Evolutionary conservation across 1,140 invertebrate genomes (phyloP), one percentile per base, ranked within the genome.

Genomic region (Drosophila biarmipes): DNA sequence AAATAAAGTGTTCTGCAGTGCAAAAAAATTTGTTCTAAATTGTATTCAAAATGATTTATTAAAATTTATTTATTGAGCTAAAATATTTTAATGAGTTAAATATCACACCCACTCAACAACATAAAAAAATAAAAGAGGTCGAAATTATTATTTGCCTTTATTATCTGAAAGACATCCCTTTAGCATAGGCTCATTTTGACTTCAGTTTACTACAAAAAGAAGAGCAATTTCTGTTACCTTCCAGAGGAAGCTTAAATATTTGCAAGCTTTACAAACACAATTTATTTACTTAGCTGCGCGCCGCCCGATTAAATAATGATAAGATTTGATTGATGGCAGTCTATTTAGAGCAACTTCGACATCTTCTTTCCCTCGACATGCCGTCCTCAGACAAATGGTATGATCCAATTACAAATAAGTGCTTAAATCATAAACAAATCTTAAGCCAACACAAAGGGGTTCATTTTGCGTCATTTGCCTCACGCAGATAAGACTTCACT

Each of bases 271-370:
- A 55, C 34, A 66, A 59, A 61, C 38, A 56, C 38, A 56, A 49
- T 8, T 29, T 77, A 38, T 86, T 86, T 72, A 67, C 57, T 80
- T 84, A 84, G 81, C 72, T 84, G 80, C 61, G 34, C 1, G 21
- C 21, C 15, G 17, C 21, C 24, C 43, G 45, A 37, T 21, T 29
- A n/a, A 57, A 53, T 29, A 10, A 52, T 15, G 73, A 85, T 86
- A 85, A 77, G 49, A 63, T 62, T 58, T 49, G 35, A 42, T 49
- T 63, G 24, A 49, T n/a, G 11, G 2, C 42, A 12, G 34, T 29
- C 40, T 58, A 37, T 15, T 12, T n/a, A 19, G 10, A 24, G 10
- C 10, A 7, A 29, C 38, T 45, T 12, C 42, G 27, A 27, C 38
- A 31, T n/a, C 56, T 61, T 14, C 55, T 46, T 17, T 31, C 27